These are phyloP conservation scores for Cromileptes altivelis DNA, from an alignment of 2,113 vertebrate genomes.

Conservation along the genomic window DNA sequence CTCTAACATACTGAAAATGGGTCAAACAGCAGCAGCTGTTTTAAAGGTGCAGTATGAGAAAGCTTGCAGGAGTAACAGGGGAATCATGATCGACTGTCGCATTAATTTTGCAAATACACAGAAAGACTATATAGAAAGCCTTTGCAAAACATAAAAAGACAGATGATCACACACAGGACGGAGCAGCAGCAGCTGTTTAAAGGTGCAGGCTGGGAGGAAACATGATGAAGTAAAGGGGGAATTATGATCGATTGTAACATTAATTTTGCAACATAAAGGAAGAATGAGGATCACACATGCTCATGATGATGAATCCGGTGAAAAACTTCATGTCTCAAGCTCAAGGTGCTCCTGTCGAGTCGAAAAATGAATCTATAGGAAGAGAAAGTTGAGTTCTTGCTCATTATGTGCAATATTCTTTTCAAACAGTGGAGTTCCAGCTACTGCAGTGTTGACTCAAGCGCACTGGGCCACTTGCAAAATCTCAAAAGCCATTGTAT, in stretches of 20 bases:
- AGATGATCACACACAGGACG: too few relatives aligned
- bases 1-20: background rate
- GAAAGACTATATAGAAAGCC: background rate
- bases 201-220: background rate
- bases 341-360: background rate
- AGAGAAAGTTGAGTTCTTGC: background rate
- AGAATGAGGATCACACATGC: background rate
- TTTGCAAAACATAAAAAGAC: too few relatives aligned
- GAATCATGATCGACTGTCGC: background rate
- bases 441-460: background rate
- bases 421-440: background rate
- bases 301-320: background rate
- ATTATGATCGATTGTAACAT: constrained; percentile 1
- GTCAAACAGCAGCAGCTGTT: background rate
- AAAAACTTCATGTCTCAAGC: background rate
- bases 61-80: background rate
- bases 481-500: background rate
- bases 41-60: background rate
- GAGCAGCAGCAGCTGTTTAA: background rate
- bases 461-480: background rate
- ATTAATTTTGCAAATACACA: background rate
- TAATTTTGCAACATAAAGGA: background rate
- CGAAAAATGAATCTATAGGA: background rate
- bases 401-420: background rate
- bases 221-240: background rate